phyloP scores from a whole-genome alignment of 2,113 vertebrate species.

The Danionella cerebrum region DNA sequence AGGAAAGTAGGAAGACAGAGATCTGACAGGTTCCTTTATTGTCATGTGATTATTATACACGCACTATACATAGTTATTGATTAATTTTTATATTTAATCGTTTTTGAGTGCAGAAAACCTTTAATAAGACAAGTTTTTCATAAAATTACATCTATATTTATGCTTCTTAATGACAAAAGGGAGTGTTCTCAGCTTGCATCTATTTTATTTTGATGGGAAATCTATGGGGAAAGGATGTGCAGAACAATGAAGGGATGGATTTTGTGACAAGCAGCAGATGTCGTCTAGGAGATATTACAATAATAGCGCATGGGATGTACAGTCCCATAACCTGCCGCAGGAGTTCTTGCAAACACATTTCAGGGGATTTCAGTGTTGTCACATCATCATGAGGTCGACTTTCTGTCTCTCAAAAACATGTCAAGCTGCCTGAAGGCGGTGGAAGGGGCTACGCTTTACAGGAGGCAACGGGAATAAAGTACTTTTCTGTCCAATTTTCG shows the following conservation, averaged over 20 bases:
- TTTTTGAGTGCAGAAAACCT: too few species aligned
- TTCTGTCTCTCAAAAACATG: neutral
- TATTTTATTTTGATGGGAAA: neutral
- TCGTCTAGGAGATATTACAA: neutral
- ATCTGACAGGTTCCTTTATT: too few species aligned
- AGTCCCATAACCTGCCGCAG: neutral
- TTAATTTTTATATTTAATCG: too few species aligned
- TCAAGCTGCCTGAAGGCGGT: neutral
- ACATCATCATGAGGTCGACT: neutral
- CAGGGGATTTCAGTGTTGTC: constrained; percentile 2
- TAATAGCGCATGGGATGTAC: neutral
- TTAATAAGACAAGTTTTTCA: too few species aligned
- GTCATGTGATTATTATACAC: too few species aligned
- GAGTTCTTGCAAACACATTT: neutral
- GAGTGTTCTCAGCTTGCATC: neutral
- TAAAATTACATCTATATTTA: too few species aligned
- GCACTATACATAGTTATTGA: too few species aligned
- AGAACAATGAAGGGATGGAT: neutral
- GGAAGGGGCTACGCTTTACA: neutral
- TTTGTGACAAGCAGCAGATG: neutral
- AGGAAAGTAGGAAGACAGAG: too few species aligned
- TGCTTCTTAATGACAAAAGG: too few species aligned
- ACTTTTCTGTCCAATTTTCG: too few species aligned
- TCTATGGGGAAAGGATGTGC: neutral
- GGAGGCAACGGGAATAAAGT: neutral